Evolutionary conservation across 1,140 invertebrate genomes (phyloP).

Genomic region (Lerema accius): DNA sequence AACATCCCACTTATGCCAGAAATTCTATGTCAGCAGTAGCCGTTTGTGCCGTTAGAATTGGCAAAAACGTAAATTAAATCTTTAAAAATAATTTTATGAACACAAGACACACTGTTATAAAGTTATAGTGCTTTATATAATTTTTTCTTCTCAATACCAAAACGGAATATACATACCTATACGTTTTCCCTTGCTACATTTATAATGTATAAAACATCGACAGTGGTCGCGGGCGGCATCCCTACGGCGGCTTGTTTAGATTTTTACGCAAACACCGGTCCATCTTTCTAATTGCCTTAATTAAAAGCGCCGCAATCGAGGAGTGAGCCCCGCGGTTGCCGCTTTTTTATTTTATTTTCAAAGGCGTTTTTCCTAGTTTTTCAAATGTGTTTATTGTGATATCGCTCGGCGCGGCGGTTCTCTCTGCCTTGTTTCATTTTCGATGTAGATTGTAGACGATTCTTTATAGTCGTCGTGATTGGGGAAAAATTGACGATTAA

Average conservation of each 20-base stretch:
- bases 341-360: constrained; percentile 33
- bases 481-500: no score
- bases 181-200: neutral
- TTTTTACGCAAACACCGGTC: constrained; percentile 75
- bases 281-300: constrained; percentile 78
- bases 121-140: no score
- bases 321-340: constrained; percentile 24
- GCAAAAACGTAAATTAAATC: no score
- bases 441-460: neutral
- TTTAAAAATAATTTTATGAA: no score
- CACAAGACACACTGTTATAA: no score
- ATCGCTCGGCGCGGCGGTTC: neutral
- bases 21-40: no score
- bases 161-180: no score
- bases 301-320: constrained; percentile 66
- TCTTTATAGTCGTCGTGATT: no score
- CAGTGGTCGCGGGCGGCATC: constrained; percentile 33
- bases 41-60: no score
- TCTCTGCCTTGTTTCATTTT: constrained; percentile 3
- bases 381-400: constrained; percentile 28
- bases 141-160: no score
- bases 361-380: constrained; percentile 15
- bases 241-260: constrained; percentile 66
- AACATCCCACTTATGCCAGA: no score
- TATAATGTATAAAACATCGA: constrained; percentile 10